Evolutionary conservation across 2,888 invertebrate species (phyloP).

Genomic region (Timema podura): DNA sequence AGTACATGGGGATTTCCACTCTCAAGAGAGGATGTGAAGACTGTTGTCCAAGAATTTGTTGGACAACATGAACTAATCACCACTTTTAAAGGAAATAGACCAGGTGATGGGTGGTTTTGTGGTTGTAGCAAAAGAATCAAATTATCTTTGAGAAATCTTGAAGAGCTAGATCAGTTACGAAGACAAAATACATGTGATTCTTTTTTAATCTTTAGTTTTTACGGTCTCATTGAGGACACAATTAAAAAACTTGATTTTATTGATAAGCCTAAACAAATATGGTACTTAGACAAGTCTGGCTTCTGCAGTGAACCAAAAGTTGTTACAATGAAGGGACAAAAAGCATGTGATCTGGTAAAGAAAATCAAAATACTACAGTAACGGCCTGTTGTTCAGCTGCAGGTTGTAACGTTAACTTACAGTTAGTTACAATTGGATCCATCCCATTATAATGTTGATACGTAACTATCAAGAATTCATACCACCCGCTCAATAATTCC

Average conservation of each 20-base stretch:
- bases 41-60: not conserved
- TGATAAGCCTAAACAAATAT: constrained; percentile 15
- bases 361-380: constrained; percentile 33
- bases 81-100: not conserved
- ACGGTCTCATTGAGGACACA: no score
- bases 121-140: not conserved
- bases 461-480: no score
- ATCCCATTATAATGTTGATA: no score
- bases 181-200: no score
- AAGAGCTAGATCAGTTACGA: no score
- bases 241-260: constrained; percentile 11
- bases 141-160: no score
- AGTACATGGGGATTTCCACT: constrained; percentile 17
- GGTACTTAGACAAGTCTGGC: constrained; percentile 32
- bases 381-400: constrained; percentile 31
- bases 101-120: not conserved
- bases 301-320: constrained; percentile 31
- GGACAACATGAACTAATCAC: not conserved
- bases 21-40: not conserved
- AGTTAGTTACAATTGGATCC: no score
- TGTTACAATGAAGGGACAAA: constrained; percentile 29
- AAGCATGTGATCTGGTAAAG: constrained; percentile 29
- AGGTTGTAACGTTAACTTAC: no score
- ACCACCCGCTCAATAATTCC: no score
- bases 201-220: no score